Conservation (phyloP, 64 coral and sea anemone species). For the Hydrozoanthus tunicans region DNA sequence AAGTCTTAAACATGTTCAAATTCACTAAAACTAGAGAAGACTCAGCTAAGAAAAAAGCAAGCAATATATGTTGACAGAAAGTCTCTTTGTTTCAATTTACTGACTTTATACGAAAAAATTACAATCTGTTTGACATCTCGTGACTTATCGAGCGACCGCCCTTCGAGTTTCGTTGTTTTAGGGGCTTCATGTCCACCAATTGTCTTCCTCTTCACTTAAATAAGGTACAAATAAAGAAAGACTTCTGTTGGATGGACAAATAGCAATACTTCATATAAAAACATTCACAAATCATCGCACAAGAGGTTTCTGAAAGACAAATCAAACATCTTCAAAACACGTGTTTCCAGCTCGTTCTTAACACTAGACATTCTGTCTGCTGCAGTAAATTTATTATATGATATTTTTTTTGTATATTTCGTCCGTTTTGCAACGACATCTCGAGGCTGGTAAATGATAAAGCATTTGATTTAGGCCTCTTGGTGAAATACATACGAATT, state of each 20-base stretch:
- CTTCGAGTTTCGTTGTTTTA: slow-evolving; percentile 41
- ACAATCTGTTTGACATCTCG: slow-evolving; percentile 24
- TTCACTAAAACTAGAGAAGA: not conserved
- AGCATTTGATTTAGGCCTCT: not conserved
- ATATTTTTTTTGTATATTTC: not conserved
- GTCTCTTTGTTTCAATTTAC: not conserved
- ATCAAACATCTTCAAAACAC: slow-evolving; percentile 4
- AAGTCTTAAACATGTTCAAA: not conserved
- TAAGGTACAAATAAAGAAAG: not conserved
- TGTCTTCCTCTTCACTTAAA: slow-evolving; percentile 42
- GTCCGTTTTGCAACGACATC: not conserved
- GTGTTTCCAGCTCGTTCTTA: not conserved
- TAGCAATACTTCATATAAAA: slow-evolving; percentile 15
- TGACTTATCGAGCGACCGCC: slow-evolving; percentile 31
- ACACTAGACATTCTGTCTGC: slow-evolving; percentile 20
- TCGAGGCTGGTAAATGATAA: not conserved
- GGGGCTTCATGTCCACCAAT: slow-evolving; percentile 4
- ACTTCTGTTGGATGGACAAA: slow-evolving; percentile 15
- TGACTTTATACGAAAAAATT: not conserved
- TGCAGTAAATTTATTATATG: slow-evolving; percentile 1
- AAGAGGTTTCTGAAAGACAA: not conserved
- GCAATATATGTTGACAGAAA: not conserved
- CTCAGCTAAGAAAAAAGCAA: not conserved
- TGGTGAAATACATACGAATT: not conserved
- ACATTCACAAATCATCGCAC: slow-evolving; percentile 29